Base-by-base conservation (phyloP, 2,113 vertebrate genomes). In the Pelodiscus sinensis region DNA sequence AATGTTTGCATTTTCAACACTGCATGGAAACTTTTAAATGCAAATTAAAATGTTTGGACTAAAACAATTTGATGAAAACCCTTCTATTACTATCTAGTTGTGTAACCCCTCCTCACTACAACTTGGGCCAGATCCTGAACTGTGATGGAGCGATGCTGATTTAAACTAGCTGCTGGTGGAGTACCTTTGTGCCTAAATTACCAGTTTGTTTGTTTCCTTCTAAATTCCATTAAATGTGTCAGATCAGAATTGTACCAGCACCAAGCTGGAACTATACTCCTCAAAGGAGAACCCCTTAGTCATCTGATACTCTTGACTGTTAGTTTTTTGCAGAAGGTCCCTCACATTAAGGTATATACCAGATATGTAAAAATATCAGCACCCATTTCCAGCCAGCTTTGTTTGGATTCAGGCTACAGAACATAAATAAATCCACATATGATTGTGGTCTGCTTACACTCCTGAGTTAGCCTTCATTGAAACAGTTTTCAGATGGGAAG, bases 401-500 rank as follows among this genome's bases (percentile, higher is more conserved):
- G 6, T 21, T 25, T 77, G 38, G 24, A 38, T 44, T 24, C 21
- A 44, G 35, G 35, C 38, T 77, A 77, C n/a, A 52, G 11, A 55
- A 0, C 0, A 0, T 50, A 57, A 25, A 88, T 54, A 86, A 56
- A 68, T 7, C 9, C n/a, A 0, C 35, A 10, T 58, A 14, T 25
- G 31, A 12, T 13, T 27, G 10, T 2, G 38, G 22, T 77, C 24
- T 25, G 19, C 25, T 25, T 25, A 77, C 13, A 50, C 38, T 50
- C 22, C 73, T 77, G 8, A 1, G 4, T 0, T 0, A 38, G 56
- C 2, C 8, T 12, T 0, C 71, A 9, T 13, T 38, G 27, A 86
- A 78, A 51, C 1, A 29, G 12, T 51, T 56, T 57, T 50, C 79
- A 82, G 88, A 35, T 60, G 22, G 55, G 27, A 89, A 52, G 27